Evolutionary conservation across 2,113 vertebrate species (phyloP).

Genomic region (Promerops cafer): DNA sequence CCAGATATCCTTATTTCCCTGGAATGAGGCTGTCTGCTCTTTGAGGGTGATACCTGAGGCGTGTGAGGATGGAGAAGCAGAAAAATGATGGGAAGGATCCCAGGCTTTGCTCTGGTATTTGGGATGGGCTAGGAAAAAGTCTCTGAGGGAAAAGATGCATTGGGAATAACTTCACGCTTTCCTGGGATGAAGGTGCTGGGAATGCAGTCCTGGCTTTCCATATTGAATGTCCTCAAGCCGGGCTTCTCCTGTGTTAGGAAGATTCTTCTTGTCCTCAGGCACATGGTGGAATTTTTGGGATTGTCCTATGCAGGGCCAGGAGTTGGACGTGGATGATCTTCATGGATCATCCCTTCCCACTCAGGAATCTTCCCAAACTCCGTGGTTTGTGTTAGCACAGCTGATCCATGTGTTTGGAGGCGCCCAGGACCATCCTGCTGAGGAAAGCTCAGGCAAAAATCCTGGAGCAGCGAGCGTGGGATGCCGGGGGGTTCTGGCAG

Average conservation of each 20-base stretch:
- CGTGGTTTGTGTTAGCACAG: background rate
- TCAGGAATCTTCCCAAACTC: background rate
- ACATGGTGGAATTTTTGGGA: background rate
- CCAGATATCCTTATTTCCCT: background rate
- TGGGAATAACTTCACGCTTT: fast-evolving
- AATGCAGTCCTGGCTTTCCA: fast-evolving
- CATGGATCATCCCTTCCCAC: background rate
- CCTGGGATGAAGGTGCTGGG: background rate
- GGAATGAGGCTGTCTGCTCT: background rate
- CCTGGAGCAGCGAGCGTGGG: background rate
- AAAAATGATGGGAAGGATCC: background rate
- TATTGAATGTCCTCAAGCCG: background rate
- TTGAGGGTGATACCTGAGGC: background rate
- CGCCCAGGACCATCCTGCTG: background rate
- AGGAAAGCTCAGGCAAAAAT: background rate
- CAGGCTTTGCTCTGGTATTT: background rate
- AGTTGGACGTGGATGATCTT: background rate
- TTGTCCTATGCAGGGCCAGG: background rate
- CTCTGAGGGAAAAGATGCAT: fast-evolving
- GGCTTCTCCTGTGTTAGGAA: fast-evolving
- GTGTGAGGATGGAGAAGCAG: fast-evolving
- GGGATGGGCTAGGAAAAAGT: background rate
- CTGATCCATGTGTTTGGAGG: background rate
- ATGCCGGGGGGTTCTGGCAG: background rate
- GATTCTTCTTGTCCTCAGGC: background rate